Conservation (phyloP, 2,888 invertebrate genomes). For the Ophion ventricosus region DNA sequence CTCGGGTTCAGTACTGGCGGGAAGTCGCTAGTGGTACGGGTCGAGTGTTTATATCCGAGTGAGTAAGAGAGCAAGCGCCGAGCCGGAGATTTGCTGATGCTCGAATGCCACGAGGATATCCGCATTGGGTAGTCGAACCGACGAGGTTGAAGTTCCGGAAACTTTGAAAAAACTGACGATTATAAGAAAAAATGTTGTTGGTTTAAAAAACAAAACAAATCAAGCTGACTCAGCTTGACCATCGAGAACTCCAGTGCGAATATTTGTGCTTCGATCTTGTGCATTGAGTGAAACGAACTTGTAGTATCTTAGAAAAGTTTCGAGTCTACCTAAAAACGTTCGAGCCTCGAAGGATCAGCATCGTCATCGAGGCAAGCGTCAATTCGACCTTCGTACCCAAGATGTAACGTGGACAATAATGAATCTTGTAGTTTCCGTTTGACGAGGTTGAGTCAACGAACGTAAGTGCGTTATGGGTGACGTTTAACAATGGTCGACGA, state of each 20-base stretch:
- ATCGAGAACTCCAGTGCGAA: neutral
- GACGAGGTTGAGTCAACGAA: neutral
- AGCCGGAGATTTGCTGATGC: constrained; percentile 28
- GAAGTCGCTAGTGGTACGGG: constrained; percentile 56
- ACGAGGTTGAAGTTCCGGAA: constrained; percentile 25
- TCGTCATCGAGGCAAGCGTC: neutral
- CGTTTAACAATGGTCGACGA: constrained; percentile 54
- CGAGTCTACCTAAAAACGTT: neutral
- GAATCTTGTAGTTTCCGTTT: neutral
- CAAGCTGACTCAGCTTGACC: neutral
- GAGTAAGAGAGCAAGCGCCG: constrained; percentile 42
- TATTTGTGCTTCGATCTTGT: neutral
- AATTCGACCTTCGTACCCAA: too few relatives aligned
- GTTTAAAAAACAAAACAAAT: neutral
- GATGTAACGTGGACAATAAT: constrained; percentile 10
- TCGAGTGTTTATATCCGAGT: constrained; percentile 56
- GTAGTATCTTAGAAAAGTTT: neutral
- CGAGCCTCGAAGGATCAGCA: neutral
- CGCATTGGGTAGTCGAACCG: constrained; percentile 46
- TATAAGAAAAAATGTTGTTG: constrained; percentile 3
- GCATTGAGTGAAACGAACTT: neutral
- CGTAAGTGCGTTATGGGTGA: neutral
- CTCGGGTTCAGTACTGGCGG: constrained; percentile 50
- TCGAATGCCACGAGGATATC: constrained; percentile 51
- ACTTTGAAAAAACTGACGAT: constrained; percentile 20